Percentiles rank a stretch among this genome's conserved stretches.
Evolutionary conservation across 1,140 invertebrate species (phyloP).

Genomic region (Lepidurus apus): DNA sequence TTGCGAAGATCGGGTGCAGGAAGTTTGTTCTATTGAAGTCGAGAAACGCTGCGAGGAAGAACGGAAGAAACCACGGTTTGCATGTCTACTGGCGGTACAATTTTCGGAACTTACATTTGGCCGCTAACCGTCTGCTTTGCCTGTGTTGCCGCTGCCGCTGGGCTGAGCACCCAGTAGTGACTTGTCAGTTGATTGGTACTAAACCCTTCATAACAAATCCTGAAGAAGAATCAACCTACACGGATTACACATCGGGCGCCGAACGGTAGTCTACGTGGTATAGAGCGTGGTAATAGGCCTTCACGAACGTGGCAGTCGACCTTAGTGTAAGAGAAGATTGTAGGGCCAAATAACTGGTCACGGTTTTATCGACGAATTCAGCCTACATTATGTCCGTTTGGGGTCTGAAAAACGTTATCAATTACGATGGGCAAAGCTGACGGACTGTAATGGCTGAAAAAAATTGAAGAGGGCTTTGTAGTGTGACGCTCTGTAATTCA

Average conservation of each 20-base stretch:
- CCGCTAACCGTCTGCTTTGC: slow-evolving; percentile 6
- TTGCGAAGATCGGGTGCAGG: background rate
- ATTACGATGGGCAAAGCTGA: no score
- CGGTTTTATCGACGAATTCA: no score
- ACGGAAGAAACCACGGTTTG: slow-evolving; percentile 7
- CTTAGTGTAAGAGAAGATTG: no score
- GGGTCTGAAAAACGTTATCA: no score
- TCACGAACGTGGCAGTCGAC: no score
- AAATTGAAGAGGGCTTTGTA: background rate
- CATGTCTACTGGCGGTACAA: background rate
- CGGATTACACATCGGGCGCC: background rate
- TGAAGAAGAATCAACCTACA: background rate
- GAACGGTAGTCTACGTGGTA: background rate
- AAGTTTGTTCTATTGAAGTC: background rate
- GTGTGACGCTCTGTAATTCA: background rate
- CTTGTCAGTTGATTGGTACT: background rate
- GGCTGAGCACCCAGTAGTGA: background rate
- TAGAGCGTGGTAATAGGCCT: no score
- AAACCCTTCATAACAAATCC: background rate
- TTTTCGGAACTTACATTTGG: background rate
- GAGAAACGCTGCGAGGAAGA: background rate
- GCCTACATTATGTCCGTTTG: no score
- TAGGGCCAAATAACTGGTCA: no score
- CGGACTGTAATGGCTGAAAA: background rate
- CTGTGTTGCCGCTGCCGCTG: background rate